Evolutionary conservation across 2,113 vertebrate species (phyloP).

Genomic region (Sinocyclocheilus rhinocerous): DNA sequence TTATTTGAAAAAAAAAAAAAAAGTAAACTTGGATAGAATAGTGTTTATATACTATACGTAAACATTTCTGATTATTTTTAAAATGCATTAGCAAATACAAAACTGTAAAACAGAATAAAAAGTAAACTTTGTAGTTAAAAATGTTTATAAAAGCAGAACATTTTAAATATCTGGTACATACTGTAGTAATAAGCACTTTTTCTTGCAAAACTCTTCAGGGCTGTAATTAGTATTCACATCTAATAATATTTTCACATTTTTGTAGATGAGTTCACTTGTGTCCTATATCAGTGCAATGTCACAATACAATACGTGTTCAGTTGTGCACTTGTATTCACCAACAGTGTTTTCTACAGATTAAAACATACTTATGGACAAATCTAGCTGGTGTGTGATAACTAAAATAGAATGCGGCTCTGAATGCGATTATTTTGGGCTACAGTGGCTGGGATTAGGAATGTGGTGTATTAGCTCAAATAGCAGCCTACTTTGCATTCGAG

Average conservation of each 20-base stretch:
- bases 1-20: constrained; percentile 14
- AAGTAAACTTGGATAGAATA: background rate
- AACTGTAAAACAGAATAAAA: background rate
- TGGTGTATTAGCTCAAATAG: background rate
- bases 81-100: background rate
- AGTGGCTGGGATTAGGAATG: constrained; percentile 1
- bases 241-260: background rate
- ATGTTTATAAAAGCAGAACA: background rate
- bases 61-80: background rate
- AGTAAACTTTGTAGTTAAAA: background rate
- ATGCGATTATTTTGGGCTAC: constrained; percentile 3
- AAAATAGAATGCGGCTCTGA: background rate
- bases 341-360: background rate
- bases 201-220: background rate
- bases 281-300: background rate
- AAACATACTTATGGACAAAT: background rate
- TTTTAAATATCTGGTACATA: background rate
- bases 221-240: background rate
- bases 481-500: background rate
- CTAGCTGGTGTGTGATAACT: background rate
- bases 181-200: background rate
- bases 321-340: background rate
- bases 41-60: background rate
- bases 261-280: background rate
- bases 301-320: background rate